Percentiles rank a stretch among this genome's conserved stretches.
These are phyloP conservation scores for Zoanthus sociatus DNA, from an alignment of 92 coral and sea anemone species.

Conservation along the genomic window DNA sequence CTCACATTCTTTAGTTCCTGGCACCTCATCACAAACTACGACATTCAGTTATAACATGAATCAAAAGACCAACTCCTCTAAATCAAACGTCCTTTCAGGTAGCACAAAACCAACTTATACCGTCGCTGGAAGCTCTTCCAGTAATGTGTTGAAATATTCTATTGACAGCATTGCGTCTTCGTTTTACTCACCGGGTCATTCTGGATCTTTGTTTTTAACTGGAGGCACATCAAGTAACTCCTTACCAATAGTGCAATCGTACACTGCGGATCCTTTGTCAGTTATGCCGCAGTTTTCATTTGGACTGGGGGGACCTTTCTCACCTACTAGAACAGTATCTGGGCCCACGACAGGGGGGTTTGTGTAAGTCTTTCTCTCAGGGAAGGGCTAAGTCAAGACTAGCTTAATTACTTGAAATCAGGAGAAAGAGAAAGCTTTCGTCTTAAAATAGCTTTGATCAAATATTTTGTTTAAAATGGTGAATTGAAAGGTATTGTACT, in stretches of 20 bases:
- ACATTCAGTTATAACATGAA: conserved; percentile 23
- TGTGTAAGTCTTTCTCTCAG: neutral
- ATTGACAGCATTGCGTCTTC: conserved; percentile 90
- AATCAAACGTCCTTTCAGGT: neutral
- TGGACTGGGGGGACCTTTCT: conserved; percentile 64
- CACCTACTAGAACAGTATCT: conserved; percentile 62
- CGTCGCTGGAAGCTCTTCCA: conserved; percentile 44
- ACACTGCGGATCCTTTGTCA: conserved; percentile 45
- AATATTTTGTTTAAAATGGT: no score
- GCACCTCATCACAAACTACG: conserved; percentile 18
- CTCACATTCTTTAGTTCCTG: conserved; percentile 4
- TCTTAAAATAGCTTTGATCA: no score
- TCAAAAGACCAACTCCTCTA: conserved; percentile 14
- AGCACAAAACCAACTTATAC: conserved; percentile 2
- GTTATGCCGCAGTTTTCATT: conserved; percentile 58
- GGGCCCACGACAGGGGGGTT: conserved; percentile 45
- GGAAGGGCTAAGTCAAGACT: neutral
- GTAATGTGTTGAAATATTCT: conserved; percentile 81
- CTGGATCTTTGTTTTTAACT: conserved; percentile 44
- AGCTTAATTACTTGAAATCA: no score
- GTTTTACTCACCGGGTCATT: conserved; percentile 53
- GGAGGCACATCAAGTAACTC: conserved; percentile 41
- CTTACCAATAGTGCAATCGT: conserved; percentile 41
- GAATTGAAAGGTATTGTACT: no score
- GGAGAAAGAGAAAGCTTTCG: no score